These are phyloP conservation scores for Kryptopterus vitreolus DNA, from an alignment of 2,797 vertebrate genomes.

Conservation along the genomic window DNA sequence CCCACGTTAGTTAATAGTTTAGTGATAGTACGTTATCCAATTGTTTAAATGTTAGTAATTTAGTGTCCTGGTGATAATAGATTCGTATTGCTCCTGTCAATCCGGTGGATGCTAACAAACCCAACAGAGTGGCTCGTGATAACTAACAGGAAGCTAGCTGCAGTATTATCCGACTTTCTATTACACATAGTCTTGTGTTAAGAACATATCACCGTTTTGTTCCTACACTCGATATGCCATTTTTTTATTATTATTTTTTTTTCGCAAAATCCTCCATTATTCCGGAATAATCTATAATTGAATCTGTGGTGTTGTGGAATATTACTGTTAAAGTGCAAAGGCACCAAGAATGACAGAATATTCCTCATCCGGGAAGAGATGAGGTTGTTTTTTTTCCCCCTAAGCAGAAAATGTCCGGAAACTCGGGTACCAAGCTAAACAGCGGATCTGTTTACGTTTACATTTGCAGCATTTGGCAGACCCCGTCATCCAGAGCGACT, in stretches of 20 bases:
- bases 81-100: no score
- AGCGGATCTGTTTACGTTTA: neutral
- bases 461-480: no score
- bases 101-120: neutral
- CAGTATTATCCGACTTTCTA: neutral
- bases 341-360: neutral
- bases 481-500: no score
- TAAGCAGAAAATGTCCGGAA: neutral
- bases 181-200: neutral
- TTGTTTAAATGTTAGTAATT: no score
- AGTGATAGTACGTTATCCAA: no score
- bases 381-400: constrained; percentile 8
- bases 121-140: neutral
- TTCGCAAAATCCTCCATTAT: neutral
- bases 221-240: neutral
- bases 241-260: no score
- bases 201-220: neutral
- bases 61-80: no score
- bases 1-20: no score
- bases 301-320: neutral
- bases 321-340: neutral
- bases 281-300: neutral
- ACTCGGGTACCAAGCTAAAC: neutral
- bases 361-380: neutral
- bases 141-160: neutral